Percentiles rank a stretch among this genome's conserved stretches.
Conservation (phyloP, 2,113 vertebrate species). For the Pomatostomus ruficeps region DNA sequence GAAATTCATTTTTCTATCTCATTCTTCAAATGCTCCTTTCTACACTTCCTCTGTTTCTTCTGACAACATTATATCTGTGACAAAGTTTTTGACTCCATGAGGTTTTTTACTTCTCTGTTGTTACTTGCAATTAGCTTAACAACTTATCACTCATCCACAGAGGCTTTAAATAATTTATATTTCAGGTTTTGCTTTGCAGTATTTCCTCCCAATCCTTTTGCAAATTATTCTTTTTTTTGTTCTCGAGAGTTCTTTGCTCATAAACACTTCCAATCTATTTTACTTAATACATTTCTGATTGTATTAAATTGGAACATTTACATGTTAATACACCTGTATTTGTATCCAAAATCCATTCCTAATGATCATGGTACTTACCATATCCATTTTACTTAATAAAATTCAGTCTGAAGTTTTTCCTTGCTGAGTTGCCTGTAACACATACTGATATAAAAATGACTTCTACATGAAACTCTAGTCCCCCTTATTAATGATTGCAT, state of each 20-base stretch:
- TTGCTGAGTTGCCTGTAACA: slow-evolving; percentile 36
- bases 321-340: slow-evolving; percentile 50
- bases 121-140: slow-evolving; percentile 12
- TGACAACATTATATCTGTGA: not conserved
- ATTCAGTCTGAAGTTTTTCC: slow-evolving; percentile 50
- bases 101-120: not conserved
- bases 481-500: slow-evolving; percentile 49
- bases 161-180: slow-evolving; percentile 15
- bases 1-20: not conserved
- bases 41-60: not conserved
- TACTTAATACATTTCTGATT: slow-evolving; percentile 39
- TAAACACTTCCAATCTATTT: slow-evolving; percentile 47
- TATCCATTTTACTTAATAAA: slow-evolving; percentile 49
- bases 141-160: slow-evolving; percentile 23
- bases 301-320: slow-evolving; percentile 42
- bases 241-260: slow-evolving; percentile 11
- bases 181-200: not conserved
- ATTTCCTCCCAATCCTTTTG: not conserved
- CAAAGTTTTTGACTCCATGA: not conserved
- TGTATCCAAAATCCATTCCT: slow-evolving; percentile 37
- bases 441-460: slow-evolving; percentile 49
- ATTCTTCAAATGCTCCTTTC: not conserved
- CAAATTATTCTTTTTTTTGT: not conserved
- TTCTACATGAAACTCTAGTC: slow-evolving; percentile 20
- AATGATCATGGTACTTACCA: slow-evolving; percentile 3